Evolutionary conservation across 2,113 vertebrate species (phyloP).

Genomic region (Malurus alboscapulatus): DNA sequence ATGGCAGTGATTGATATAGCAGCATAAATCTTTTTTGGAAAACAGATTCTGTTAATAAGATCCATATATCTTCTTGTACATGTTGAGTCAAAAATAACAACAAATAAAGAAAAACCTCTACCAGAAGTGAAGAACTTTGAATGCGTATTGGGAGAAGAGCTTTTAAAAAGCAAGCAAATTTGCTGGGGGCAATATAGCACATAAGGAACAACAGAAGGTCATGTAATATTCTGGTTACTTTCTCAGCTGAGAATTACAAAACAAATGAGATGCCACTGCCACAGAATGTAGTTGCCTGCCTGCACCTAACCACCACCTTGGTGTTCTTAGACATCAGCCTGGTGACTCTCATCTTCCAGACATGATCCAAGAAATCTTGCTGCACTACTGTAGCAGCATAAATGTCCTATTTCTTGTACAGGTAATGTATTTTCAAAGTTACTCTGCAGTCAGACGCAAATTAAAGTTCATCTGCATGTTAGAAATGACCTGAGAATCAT

Average conservation of each 20-base stretch:
- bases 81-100: not conserved
- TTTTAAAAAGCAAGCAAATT: not conserved
- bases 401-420: not conserved
- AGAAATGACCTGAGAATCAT: not conserved
- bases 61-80: conserved; percentile 23
- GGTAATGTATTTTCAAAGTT: not conserved
- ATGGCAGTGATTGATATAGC: not conserved
- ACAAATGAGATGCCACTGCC: not conserved
- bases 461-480: not conserved
- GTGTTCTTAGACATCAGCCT: not conserved
- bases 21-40: not conserved
- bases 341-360: not conserved
- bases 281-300: not conserved
- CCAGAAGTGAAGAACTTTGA: not conserved
- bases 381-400: not conserved
- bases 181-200: not conserved
- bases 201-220: not conserved
- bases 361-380: not conserved
- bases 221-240: not conserved
- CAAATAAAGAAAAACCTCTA: not conserved
- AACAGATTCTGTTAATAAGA: not conserved
- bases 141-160: not conserved
- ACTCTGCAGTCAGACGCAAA: not conserved
- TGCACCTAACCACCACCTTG: not conserved
- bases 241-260: not conserved